Conservation (phyloP, 2,888 invertebrate genomes). For the Lasioglossum malachurum region DNA sequence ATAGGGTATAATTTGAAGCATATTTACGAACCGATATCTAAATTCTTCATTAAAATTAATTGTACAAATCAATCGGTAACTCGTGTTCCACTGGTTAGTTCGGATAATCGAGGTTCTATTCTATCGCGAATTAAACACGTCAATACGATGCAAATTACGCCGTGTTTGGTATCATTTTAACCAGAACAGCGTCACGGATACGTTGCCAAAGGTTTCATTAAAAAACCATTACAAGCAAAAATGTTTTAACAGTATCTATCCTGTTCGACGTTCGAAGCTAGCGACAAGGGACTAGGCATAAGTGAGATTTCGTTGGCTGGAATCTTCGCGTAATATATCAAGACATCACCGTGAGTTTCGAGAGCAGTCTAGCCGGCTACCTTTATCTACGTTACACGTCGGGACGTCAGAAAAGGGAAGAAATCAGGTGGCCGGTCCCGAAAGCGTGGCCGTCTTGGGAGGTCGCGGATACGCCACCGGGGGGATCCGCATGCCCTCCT, state of each 20-base stretch:
- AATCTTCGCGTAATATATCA: background rate
- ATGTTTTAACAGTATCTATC: background rate
- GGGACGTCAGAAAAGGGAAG: slow-evolving; percentile 13
- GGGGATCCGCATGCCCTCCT: slow-evolving; percentile 80
- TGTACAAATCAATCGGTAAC: background rate
- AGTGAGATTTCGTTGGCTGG: background rate
- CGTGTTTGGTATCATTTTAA: background rate
- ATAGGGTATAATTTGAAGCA: background rate
- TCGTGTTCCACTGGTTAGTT: background rate
- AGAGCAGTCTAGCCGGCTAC: slow-evolving; percentile 9
- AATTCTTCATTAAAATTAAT: background rate
- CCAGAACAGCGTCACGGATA: background rate
- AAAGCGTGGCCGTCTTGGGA: slow-evolving; percentile 84
- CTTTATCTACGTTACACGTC: slow-evolving; percentile 42
- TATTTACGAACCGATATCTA: background rate
- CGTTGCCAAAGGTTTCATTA: background rate
- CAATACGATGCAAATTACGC: background rate
- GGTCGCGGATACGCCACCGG: slow-evolving; percentile 79
- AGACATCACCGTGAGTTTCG: background rate
- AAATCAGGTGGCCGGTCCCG: slow-evolving; percentile 59
- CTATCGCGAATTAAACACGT: background rate
- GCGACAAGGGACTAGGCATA: background rate
- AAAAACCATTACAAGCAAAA: background rate
- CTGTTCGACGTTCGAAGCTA: background rate
- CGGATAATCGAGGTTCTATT: background rate